phyloP scores from a whole-genome alignment of 1,140 invertebrate genomes.

The Pseudomyrmex gracilis region DNA sequence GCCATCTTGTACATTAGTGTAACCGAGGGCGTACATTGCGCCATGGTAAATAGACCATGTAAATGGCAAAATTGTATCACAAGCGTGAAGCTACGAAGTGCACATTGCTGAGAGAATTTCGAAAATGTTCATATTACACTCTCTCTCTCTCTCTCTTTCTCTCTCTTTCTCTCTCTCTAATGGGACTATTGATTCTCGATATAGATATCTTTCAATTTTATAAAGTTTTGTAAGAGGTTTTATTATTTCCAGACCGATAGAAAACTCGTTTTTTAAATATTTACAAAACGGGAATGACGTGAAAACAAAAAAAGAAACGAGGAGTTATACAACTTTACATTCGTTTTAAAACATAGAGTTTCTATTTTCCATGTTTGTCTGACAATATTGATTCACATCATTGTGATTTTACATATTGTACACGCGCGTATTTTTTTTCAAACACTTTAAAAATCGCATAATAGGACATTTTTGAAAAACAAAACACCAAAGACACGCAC shows the following conservation, averaged over 20 bases:
- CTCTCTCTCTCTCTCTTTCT: not conserved
- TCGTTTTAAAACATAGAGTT: too few species aligned
- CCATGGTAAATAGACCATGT: constrained; percentile 53
- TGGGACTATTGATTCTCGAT: constrained; percentile 7
- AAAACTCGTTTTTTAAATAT: not conserved
- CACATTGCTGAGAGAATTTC: constrained; percentile 21
- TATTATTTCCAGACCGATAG: not conserved
- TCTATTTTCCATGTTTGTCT: too few species aligned
- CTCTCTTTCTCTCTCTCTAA: not conserved
- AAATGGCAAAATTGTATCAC: constrained; percentile 51
- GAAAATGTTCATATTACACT: constrained; percentile 21
- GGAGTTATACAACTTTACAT: too few species aligned
- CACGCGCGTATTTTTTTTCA: too few species aligned
- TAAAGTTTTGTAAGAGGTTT: not conserved
- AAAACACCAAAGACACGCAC: too few species aligned
- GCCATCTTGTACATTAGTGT: constrained; percentile 49
- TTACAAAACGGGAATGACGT: not conserved
- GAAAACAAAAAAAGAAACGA: too few species aligned
- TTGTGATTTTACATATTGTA: too few species aligned
- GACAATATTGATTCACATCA: too few species aligned
- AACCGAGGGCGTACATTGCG: constrained; percentile 43
- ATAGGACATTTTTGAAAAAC: too few species aligned
- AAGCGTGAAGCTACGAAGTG: constrained; percentile 37
- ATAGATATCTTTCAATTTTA: not conserved
- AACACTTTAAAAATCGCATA: too few species aligned